Percentiles rank a stretch among this genome's conserved stretches.
Evolutionary conservation across 1,140 invertebrate species (phyloP).

Genomic region (Oryzaephilus surinamensis): DNA sequence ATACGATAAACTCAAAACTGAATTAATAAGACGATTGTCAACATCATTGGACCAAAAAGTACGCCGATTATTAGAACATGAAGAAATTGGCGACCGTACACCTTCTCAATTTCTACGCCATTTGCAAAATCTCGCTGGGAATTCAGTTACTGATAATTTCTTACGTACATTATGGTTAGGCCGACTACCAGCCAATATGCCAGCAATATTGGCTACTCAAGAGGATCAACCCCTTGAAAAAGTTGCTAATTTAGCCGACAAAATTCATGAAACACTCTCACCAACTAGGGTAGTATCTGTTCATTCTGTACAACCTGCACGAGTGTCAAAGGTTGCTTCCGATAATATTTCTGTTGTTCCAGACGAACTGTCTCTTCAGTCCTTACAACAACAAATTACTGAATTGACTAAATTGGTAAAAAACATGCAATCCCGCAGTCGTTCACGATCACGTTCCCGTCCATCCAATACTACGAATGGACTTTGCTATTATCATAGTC

Average conservation of each 20-base stretch:
- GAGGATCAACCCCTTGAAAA: constrained; percentile 7
- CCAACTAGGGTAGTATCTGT: not conserved
- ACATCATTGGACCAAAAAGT: constrained; percentile 20
- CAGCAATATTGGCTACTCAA: constrained; percentile 14
- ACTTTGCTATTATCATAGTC: not conserved
- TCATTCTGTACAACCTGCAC: not conserved
- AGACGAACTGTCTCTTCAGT: too few species aligned
- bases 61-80: constrained; percentile 21
- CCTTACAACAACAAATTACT: not conserved
- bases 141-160: constrained; percentile 4
- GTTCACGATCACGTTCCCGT: not conserved
- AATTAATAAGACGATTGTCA: constrained; percentile 21
- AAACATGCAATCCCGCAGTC: not conserved
- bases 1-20: constrained; percentile 23
- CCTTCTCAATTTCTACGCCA: constrained; percentile 25
- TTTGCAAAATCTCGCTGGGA: constrained; percentile 11
- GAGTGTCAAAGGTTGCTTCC: too few species aligned
- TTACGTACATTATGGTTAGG: constrained; percentile 14
- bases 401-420: not conserved
- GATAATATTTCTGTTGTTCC: too few species aligned
- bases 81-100: constrained; percentile 30
- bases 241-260: constrained; percentile 35
- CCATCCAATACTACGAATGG: not conserved
- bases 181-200: constrained; percentile 12
- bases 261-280: constrained; percentile 32